These are phyloP conservation scores for Thalassoma bifasciatum DNA, from an alignment of 2,113 vertebrate species.

Conservation along the genomic window DNA sequence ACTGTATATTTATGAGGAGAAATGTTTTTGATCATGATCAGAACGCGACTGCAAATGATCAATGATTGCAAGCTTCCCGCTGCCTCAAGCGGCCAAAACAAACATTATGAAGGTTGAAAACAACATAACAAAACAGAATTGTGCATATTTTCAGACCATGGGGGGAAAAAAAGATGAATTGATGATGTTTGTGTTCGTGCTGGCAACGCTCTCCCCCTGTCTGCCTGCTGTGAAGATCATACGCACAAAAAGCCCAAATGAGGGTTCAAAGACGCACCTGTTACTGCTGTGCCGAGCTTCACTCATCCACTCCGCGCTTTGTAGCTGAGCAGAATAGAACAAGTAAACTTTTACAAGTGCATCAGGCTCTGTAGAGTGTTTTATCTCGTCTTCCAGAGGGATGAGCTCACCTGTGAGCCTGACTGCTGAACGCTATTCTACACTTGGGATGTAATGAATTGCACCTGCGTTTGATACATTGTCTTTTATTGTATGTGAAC, in stretches of 20 bases:
- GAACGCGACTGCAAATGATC: too few species aligned
- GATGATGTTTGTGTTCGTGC: background rate
- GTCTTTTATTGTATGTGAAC: conserved; percentile 57
- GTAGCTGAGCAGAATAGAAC: conserved; percentile 6
- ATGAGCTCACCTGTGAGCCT: background rate
- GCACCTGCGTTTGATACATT: conserved; percentile 3
- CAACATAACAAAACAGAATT: background rate
- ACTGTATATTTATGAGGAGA: too few species aligned
- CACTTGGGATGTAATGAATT: background rate
- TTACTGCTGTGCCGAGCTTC: too few species aligned
- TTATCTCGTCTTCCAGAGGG: background rate
- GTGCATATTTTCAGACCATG: background rate
- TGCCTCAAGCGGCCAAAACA: too few species aligned
- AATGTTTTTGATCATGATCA: too few species aligned
- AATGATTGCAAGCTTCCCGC: too few species aligned
- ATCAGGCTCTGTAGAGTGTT: background rate
- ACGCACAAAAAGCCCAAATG: background rate
- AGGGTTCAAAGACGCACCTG: background rate
- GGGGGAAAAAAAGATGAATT: background rate
- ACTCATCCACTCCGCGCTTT: background rate
- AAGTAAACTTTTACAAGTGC: conserved; percentile 2
- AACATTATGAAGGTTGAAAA: too few species aligned
- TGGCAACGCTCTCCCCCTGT: background rate
- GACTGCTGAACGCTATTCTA: background rate
- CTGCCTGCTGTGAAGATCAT: background rate